Evolutionary conservation across 2,113 vertebrate genomes (phyloP).

Genomic region (Nematolebias whitei): DNA sequence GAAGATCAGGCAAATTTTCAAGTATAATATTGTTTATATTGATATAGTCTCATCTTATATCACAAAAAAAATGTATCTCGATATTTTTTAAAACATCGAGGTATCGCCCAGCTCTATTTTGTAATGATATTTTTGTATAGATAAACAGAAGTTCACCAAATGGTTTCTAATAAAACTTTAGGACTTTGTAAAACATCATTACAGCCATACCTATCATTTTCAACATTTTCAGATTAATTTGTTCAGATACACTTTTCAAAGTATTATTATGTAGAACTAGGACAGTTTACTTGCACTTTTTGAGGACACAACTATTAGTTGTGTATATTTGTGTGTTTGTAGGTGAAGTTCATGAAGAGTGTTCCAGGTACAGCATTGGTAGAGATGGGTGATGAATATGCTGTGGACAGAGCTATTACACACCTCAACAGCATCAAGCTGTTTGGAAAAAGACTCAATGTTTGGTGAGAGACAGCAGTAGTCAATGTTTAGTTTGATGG

Average conservation of each 20-base stretch:
- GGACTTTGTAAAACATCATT: too few species aligned
- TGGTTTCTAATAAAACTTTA: not conserved
- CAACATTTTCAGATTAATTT: too few species aligned
- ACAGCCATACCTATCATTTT: too few species aligned
- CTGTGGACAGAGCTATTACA: slow-evolving; percentile 95
- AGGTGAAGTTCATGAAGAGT: slow-evolving; percentile 99
- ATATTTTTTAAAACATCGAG: too few species aligned
- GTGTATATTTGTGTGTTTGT: not conserved
- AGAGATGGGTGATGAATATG: slow-evolving; percentile 98
- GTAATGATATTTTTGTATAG: not conserved
- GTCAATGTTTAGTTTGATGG: too few species aligned
- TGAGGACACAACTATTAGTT: not conserved
- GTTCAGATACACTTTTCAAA: not conserved
- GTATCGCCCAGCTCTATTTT: too few species aligned
- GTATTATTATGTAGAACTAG: not conserved
- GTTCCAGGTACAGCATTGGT: slow-evolving; percentile 95
- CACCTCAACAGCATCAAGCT: slow-evolving; percentile 97
- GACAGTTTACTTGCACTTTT: not conserved
- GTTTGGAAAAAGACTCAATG: slow-evolving; percentile 95
- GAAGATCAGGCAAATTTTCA: too few species aligned
- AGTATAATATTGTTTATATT: too few species aligned
- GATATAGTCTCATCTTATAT: too few species aligned
- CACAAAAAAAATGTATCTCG: too few species aligned
- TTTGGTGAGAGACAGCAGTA: slow-evolving; percentile 84
- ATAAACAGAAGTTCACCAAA: not conserved